Base-by-base conservation (phyloP, 2,113 vertebrate species). In the Cyprinodon tularosa region DNA sequence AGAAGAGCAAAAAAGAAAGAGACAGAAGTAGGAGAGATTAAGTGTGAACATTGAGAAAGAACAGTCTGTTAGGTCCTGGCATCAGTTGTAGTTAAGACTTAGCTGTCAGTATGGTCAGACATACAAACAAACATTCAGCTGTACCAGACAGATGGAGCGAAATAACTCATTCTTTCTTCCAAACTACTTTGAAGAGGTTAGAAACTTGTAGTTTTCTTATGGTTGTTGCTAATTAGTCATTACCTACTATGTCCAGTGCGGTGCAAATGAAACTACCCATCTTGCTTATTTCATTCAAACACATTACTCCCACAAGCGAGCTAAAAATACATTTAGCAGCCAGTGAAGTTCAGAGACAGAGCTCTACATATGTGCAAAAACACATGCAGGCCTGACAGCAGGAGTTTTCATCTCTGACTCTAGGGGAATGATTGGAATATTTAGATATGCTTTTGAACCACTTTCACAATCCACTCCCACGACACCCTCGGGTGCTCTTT, bases 241-340 rank as follows among this genome's bases (percentile, higher is more conserved):
- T 87, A 83, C 80, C 85, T 84, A 57, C 20, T 9, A 20, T 66
- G 63, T 69, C 61, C 68, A 44, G 76, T 72, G 85, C 61, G 78
- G 90, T 80, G 78, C 81, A 77, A 82, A 80, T 90, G 87, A 91
- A 92, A 92, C 85, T 87, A 83, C 84, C 74, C 71, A 83, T 86
- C 77, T 90, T 86, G 90, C 85, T 93, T 29, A 68, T 83, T 92
- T 91, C 90, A 92, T 93, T 93, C 90, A 92, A 89, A 88, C 82
- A 88, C 89, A 91, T 86, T 73, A 92, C 91, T 92, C 92, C 91
- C 86, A 93, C 91, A 90, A 85, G 78, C 83, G 59, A 77, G 72
- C 85, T 91, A 92, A 88, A 93, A 92, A 92, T 93, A 92, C 17
- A 80, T 82, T 85, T 83, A 83, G 77, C 68, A 88, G 82, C 88